phyloP scores from a whole-genome alignment of 2,888 invertebrate genomes.

The Cheilosia scutellata region DNA sequence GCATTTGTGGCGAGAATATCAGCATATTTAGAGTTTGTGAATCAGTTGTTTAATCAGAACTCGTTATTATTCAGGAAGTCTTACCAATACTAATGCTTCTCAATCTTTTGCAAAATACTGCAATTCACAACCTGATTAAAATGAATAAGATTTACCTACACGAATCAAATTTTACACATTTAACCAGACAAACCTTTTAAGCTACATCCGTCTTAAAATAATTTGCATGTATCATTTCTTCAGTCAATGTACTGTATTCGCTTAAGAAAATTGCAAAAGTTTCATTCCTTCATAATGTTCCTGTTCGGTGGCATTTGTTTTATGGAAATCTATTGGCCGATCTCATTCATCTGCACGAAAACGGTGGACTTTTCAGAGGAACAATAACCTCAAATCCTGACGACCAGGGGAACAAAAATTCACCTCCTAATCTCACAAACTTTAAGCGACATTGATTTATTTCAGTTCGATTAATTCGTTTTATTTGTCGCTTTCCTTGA shows the following conservation, averaged over 20 bases:
- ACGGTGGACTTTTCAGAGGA: constrained; percentile 1
- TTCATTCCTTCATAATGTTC: not conserved
- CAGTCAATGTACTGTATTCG: not conserved
- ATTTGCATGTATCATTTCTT: not conserved
- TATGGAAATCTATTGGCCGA: constrained; percentile 56
- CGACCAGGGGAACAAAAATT: constrained; percentile 52
- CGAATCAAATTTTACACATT: too few species aligned
- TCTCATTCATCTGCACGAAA: constrained; percentile 41
- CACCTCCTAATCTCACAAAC: constrained; percentile 80
- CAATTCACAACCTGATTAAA: too few species aligned
- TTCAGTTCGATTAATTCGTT: constrained; percentile 84
- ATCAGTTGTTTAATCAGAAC: too few species aligned
- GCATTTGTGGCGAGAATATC: too few species aligned
- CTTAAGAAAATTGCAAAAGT: not conserved
- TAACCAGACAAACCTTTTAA: too few species aligned
- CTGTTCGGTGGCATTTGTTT: constrained; percentile 31
- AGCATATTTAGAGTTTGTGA: too few species aligned
- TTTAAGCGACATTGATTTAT: constrained; percentile 83
- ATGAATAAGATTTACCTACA: too few species aligned
- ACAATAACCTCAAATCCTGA: constrained; percentile 35
- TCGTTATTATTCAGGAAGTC: too few species aligned
- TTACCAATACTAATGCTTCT: too few species aligned
- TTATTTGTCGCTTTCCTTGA: constrained; percentile 72
- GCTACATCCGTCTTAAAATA: too few species aligned
- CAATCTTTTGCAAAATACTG: too few species aligned